These are phyloP conservation scores for Tinea semifulvella DNA, from an alignment of 2,888 invertebrate genomes.

Conservation along the genomic window DNA sequence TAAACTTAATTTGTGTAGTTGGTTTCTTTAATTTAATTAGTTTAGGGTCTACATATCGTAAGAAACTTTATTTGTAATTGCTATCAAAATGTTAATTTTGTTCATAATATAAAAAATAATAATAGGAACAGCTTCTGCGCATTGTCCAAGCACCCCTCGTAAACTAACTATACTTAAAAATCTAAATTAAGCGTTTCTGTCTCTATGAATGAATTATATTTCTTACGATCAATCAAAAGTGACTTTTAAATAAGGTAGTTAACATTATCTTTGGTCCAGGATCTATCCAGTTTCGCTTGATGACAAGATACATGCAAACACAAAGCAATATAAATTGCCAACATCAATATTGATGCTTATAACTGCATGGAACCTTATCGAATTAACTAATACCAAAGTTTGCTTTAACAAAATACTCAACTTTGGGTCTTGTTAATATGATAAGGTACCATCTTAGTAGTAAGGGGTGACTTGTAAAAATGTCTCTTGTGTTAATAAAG, in stretches of 20 bases:
- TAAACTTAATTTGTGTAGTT: no score
- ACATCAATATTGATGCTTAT: conserved; percentile 13
- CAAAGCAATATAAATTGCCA: conserved; percentile 12
- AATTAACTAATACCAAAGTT: neutral
- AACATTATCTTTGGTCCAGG: neutral
- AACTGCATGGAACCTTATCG: neutral
- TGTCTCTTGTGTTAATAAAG: conserved; percentile 2
- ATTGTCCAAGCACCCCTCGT: neutral
- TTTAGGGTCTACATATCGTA: no score
- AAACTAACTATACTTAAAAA: neutral
- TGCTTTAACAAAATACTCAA: neutral
- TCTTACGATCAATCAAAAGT: conserved; percentile 8
- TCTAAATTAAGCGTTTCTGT: neutral
- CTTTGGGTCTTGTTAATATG: neutral
- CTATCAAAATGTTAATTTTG: no score
- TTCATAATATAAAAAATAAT: no score
- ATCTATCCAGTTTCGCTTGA: neutral
- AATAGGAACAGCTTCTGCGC: no score
- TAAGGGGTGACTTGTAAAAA: neutral
- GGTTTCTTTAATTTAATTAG: no score
- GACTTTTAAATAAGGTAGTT: conserved; percentile 9
- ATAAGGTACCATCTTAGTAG: neutral
- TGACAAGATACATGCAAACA: conserved; percentile 7
- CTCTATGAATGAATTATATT: neutral
- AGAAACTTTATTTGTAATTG: no score